phyloP scores from a whole-genome alignment of 2,113 vertebrate genomes.

The Ibidorhyncha struthersii region DNA sequence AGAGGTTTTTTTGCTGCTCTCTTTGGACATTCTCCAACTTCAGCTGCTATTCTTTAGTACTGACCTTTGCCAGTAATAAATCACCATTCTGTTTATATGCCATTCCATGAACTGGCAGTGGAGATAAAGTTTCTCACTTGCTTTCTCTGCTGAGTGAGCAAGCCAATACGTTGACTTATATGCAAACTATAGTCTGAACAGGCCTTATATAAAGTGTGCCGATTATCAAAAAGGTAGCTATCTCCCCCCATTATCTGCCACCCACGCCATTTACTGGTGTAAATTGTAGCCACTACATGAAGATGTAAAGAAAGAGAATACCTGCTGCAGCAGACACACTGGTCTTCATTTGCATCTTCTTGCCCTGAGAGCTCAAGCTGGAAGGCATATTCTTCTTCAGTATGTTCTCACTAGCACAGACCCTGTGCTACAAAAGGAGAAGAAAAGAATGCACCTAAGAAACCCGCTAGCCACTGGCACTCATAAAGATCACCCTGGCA shows the following conservation, averaged over 20 bases:
- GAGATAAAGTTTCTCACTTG: neutral
- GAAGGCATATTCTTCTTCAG: conserved; percentile 50
- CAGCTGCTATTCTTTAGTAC: neutral
- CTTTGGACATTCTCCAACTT: conserved; percentile 20
- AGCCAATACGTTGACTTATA: neutral
- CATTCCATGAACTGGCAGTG: neutral
- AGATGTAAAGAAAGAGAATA: conserved; percentile 48
- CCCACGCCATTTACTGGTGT: neutral
- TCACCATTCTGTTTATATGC: neutral
- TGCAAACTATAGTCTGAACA: neutral
- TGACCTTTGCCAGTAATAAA: neutral
- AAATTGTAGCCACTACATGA: neutral
- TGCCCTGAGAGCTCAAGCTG: conserved; percentile 45
- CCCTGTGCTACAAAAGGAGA: conserved; percentile 49
- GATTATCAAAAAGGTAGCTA: neutral
- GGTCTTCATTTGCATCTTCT: conserved; percentile 19
- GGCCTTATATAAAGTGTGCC: neutral
- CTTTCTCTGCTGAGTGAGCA: neutral
- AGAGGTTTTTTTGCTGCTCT: neutral
- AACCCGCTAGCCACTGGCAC: neutral
- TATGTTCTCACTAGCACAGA: conserved; percentile 31
- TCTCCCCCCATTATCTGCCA: neutral
- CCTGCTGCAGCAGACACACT: conserved; percentile 69
- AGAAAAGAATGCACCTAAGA: conserved; percentile 16
- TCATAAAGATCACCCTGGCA: neutral